Conservation (phyloP, 2,888 invertebrate genomes). For the Athrips mouffetella region DNA sequence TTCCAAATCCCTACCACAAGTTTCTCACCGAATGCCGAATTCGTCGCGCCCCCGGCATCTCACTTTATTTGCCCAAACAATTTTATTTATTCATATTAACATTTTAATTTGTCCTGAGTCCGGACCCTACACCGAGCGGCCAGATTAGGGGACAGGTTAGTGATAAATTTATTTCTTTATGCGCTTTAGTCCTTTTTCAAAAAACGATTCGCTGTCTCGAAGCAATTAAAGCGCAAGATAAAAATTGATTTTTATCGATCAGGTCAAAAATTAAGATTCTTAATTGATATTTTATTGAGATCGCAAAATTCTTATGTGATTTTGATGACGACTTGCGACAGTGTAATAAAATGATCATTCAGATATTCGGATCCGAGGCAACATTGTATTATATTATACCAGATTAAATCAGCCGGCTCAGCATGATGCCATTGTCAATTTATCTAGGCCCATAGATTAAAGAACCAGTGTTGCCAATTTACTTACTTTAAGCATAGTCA, state of each 20-base stretch:
- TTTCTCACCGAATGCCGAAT: conserved; percentile 36
- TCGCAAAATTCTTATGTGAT: background rate
- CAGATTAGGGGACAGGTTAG: conserved; percentile 39
- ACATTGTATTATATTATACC: too few relatives aligned
- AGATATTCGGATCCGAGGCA: too few relatives aligned
- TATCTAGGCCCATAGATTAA: too few relatives aligned
- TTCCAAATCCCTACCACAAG: conserved; percentile 1
- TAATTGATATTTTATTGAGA: conserved; percentile 10
- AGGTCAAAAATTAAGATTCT: conserved; percentile 11
- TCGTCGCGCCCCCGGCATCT: conserved; percentile 37
- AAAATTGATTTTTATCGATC: conserved; percentile 23
- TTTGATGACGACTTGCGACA: background rate
- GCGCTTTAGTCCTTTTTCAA: conserved; percentile 32
- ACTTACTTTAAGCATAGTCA: too few relatives aligned
- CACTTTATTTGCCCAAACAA: conserved; percentile 42
- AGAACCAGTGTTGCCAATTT: too few relatives aligned
- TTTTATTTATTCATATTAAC: conserved; percentile 42
- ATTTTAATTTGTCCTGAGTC: conserved; percentile 49
- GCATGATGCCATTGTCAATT: too few relatives aligned
- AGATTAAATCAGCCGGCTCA: too few relatives aligned
- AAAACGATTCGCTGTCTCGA: conserved; percentile 19
- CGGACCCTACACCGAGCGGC: conserved; percentile 31
- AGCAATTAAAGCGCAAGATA: conserved; percentile 15
- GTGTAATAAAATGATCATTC: background rate
- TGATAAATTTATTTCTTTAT: conserved; percentile 45